Conservation (phyloP, 2,113 vertebrate species). For the Thomomys bottae region DNA sequence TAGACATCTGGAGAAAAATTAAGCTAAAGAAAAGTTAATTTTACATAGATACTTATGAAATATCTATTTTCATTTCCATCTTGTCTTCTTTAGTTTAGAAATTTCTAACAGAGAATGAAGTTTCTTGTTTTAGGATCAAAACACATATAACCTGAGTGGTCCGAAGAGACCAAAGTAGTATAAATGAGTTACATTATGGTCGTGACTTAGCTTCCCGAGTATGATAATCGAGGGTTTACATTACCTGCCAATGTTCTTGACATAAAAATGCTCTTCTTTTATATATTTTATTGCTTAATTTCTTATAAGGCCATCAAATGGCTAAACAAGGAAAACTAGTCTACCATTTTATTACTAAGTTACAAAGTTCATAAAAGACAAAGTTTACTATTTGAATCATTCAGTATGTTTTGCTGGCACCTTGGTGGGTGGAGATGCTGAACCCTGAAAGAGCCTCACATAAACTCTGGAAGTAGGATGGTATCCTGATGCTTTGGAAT, state of each 20-base stretch:
- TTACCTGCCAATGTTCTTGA: neutral
- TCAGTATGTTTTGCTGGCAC: neutral
- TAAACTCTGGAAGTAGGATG: constrained; percentile 33
- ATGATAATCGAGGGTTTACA: neutral
- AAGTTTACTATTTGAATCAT: constrained; percentile 6
- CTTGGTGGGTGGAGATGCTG: neutral
- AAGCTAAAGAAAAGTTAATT: constrained; percentile 23
- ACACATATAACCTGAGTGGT: neutral
- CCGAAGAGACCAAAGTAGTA: neutral
- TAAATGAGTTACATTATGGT: neutral
- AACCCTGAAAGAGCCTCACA: neutral
- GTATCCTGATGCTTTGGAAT: constrained; percentile 21
- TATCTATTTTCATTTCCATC: neutral
- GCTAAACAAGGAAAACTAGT: constrained; percentile 28
- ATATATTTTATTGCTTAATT: neutral
- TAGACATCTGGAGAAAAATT: constrained; percentile 5
- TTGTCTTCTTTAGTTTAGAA: neutral
- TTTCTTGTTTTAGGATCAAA: constrained; percentile 57
- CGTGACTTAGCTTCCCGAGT: neutral
- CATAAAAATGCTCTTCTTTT: neutral
- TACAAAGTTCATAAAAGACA: neutral
- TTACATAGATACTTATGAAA: neutral
- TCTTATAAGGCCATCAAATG: neutral
- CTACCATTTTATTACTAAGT: neutral
- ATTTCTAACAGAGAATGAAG: neutral